Evolutionary conservation across 2,797 vertebrate genomes (phyloP).

Genomic region (Dendrocincla fuliginosa): DNA sequence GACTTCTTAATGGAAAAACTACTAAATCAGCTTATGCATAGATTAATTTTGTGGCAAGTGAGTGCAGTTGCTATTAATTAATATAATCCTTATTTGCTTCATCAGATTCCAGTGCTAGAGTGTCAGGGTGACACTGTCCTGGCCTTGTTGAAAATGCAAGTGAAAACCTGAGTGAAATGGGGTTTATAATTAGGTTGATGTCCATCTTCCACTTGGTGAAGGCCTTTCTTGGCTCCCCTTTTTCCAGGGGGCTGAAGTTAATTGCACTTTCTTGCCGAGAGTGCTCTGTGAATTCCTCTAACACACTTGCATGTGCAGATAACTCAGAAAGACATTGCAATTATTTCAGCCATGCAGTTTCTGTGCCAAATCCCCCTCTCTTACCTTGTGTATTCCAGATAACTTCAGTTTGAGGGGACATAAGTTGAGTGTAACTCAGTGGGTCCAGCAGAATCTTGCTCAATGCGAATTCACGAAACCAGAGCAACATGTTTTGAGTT

Average conservation of each 20-base stretch:
- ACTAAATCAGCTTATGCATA: background rate
- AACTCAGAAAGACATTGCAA: background rate
- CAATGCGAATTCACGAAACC: background rate
- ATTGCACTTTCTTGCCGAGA: background rate
- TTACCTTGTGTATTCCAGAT: slow-evolving; percentile 14
- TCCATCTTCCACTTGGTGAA: background rate
- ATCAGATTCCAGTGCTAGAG: background rate
- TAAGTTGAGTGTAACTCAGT: background rate
- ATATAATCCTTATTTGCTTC: background rate
- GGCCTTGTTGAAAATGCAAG: background rate
- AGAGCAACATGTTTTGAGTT: slow-evolving; percentile 57
- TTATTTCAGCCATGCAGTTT: background rate
- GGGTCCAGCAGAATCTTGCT: background rate
- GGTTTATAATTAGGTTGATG: background rate
- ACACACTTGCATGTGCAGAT: background rate
- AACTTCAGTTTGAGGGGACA: background rate
- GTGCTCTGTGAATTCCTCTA: background rate
- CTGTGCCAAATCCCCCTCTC: background rate
- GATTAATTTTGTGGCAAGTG: background rate
- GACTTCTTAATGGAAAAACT: background rate
- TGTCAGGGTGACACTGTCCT: background rate
- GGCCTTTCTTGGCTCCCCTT: background rate
- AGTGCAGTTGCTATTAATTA: background rate
- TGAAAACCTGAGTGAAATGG: background rate
- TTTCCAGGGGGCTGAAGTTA: slow-evolving; percentile 3